phyloP scores from a whole-genome alignment of 1,140 invertebrate species.

The Drosophila nikananu region DNA sequence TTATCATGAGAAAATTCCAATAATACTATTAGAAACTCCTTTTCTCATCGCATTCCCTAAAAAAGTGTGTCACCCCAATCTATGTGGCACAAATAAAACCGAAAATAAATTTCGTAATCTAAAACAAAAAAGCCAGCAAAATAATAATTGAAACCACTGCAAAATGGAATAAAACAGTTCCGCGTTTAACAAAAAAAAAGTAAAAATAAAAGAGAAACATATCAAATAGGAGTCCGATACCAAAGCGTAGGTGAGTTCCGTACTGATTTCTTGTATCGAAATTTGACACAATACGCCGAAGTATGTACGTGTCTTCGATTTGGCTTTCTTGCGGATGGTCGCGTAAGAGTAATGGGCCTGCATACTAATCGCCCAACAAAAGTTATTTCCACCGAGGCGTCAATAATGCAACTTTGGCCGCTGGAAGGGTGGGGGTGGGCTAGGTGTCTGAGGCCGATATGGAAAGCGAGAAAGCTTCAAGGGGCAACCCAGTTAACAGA shows the following conservation, averaged over 20 bases:
- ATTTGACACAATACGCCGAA: slow-evolving; percentile 80
- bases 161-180: slow-evolving; percentile 51
- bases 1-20: not conserved
- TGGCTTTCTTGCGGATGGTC: slow-evolving; percentile 71
- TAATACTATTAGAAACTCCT: not conserved
- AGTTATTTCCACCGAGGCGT: slow-evolving; percentile 75
- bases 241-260: slow-evolving; percentile 75
- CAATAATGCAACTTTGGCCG: slow-evolving; percentile 72
- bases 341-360: slow-evolving; percentile 70
- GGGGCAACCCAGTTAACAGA: slow-evolving; percentile 73
- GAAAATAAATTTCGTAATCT: slow-evolving; percentile 72
- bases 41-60: not conserved
- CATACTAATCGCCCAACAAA: slow-evolving; percentile 72
- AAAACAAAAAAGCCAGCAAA: slow-evolving; percentile 46
- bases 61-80: slow-evolving; percentile 46
- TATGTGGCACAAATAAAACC: slow-evolving; percentile 59
- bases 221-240: slow-evolving; percentile 64
- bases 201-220: slow-evolving; percentile 14
- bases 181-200: slow-evolving; percentile 36
- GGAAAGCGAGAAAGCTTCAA: slow-evolving; percentile 79
- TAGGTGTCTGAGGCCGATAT: slow-evolving; percentile 53
- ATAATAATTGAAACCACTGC: slow-evolving; percentile 47
- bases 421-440: slow-evolving; percentile 12
- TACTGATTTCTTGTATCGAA: slow-evolving; percentile 84
- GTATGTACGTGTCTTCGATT: slow-evolving; percentile 75